Evolutionary conservation across 37 sponge, comb jelly and placozoan genomes (phyloP), one percentile per base, ranked within the genome.

Genomic region (Crambe crambe): DNA sequence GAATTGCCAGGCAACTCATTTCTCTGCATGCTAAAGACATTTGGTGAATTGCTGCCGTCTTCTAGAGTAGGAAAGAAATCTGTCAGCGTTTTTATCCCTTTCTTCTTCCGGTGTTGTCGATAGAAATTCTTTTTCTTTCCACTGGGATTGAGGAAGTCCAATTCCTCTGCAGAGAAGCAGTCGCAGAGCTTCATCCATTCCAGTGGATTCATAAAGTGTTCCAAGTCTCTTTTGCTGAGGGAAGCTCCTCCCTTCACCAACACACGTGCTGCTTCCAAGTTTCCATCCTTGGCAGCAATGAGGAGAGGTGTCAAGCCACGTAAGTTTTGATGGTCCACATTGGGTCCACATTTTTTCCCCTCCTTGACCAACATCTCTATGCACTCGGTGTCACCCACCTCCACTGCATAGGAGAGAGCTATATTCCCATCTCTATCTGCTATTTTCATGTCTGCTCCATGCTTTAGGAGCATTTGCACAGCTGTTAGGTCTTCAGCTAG

Each of bases 231-330:
- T n/a, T 89, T 76, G 1, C 66, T 94, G 1, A 80, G 57, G 2
- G 87, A 86, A 0, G 94, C 94, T 35, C 80, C 73, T 15, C 89
- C 80, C 4, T 23, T 9, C 1, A 89, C 94, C 0, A 94, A 74
- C 10, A 86, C 47, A 34, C 59, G 71, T 15, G 90, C 87, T 30
- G 73, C 67, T 20, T 86, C 84, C 32, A 89, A 20, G 58, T 89
- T 73, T 3, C 90, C 85, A 2, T 75, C 59, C 25, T 83, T 86
- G 27, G 79, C 81, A 12, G 90, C 82, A n/a, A 86, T 21, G 6
- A 94, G 85, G 31, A 94, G 83, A 37, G 94, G 84, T 25, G 94
- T 94, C 47, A 94, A 70, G 1, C 94, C 94, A 17, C 43, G 62
- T 77, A 94, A 72, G 78, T 94, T 94, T 61, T 76, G 73, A 8